A percentile compares a stretch with the other conserved stretches of the same genome.
Conservation (phyloP, 2,113 vertebrate genomes). For the Cryptomyrus ogoouensis region DNA sequence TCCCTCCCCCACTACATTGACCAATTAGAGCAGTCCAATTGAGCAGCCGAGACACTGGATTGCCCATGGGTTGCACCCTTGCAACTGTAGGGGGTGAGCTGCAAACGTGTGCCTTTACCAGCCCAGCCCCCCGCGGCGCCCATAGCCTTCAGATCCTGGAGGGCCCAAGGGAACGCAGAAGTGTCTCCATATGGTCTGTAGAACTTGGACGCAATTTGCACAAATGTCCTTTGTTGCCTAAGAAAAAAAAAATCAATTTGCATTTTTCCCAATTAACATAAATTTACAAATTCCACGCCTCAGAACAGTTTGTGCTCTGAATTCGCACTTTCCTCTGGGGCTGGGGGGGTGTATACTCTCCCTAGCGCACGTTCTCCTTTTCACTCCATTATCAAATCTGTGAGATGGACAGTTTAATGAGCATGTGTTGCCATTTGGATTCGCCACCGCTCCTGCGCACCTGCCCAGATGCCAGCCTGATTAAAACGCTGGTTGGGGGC, state of each 20-base stretch:
- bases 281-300: conserved; percentile 6
- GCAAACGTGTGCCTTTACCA: neutral
- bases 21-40: neutral
- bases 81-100: neutral
- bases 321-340: conserved; percentile 12
- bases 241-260: conserved; percentile 13
- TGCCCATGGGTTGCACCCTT: neutral
- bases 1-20: neutral
- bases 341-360: neutral
- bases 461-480: conserved; percentile 19
- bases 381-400: neutral
- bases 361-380: neutral
- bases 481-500: neutral
- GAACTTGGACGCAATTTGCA: conserved; percentile 5
- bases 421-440: conserved; percentile 14
- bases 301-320: conserved; percentile 17
- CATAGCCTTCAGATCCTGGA: neutral
- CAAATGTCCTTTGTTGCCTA: conserved; percentile 17
- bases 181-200: conserved; percentile 8
- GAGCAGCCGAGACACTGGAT: neutral
- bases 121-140: neutral
- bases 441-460: neutral
- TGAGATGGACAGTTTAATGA: conserved; percentile 3
- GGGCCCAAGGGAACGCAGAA: neutral
- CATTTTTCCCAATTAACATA: conserved; percentile 19